phyloP scores from a whole-genome alignment of 2,113 vertebrate genomes.

The Raja brachyura region DNA sequence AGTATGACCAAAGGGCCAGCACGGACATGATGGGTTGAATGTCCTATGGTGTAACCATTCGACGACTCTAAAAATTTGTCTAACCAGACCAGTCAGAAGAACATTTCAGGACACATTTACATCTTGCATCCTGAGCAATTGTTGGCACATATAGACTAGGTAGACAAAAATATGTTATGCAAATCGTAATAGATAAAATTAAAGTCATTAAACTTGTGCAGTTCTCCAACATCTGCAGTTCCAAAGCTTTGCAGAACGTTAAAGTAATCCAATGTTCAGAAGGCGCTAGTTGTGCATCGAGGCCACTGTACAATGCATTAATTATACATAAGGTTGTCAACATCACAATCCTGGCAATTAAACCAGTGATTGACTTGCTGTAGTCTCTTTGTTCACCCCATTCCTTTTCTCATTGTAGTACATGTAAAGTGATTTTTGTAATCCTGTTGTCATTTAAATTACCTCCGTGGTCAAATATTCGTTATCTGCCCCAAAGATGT shows the following conservation, averaged over 20 bases:
- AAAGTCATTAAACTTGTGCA: background rate
- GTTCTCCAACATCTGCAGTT: background rate
- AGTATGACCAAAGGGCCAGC: too few species aligned
- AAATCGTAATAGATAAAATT: background rate
- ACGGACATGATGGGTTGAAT: too few species aligned
- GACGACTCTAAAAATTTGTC: background rate
- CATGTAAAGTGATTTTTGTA: background rate
- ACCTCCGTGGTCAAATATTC: background rate
- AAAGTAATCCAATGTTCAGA: background rate
- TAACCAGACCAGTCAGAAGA: background rate
- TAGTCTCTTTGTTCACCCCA: background rate
- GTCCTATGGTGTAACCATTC: too few species aligned
- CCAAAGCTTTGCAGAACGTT: background rate
- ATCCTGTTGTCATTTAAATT: constrained; percentile 2
- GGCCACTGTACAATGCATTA: background rate
- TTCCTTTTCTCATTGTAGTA: background rate
- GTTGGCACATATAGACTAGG: background rate
- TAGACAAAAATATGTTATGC: constrained; percentile 6
- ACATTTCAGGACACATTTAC: background rate
- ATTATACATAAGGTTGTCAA: background rate
- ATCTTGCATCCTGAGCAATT: background rate
- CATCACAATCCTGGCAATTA: background rate
- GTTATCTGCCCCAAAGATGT: background rate
- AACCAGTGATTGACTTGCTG: background rate
- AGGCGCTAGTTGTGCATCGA: background rate